Conservation (phyloP, 2,797 vertebrate species). For the Tauraco hartlaubi region DNA sequence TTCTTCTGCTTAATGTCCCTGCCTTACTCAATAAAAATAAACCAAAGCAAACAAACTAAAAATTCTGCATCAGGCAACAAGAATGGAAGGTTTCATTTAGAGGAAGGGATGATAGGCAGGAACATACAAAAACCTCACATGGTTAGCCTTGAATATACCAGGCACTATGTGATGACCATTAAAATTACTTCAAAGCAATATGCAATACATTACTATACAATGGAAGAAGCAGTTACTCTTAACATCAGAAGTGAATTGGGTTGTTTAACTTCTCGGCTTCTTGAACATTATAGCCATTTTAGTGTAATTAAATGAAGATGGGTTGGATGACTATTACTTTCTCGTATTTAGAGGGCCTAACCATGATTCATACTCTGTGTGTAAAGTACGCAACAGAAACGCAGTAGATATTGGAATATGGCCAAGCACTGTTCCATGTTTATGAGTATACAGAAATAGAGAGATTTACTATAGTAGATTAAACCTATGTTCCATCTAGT, state of each 20-base stretch:
- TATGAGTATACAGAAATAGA: not conserved
- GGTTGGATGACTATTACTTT: constrained; percentile 27
- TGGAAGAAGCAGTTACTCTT: not conserved
- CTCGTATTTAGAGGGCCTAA: constrained; percentile 13
- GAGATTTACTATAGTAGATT: not conserved
- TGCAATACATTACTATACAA: not conserved
- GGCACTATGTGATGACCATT: not conserved
- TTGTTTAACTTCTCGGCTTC: constrained; percentile 10
- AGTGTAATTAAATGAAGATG: constrained; percentile 32
- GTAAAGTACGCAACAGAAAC: not conserved
- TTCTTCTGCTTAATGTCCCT: not conserved
- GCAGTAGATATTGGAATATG: not conserved
- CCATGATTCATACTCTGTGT: constrained; percentile 4
- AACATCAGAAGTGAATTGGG: not conserved
- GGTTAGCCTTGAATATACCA: not conserved
- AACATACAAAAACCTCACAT: not conserved
- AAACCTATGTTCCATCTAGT: constrained; percentile 5
- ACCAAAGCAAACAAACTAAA: not conserved
- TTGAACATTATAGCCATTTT: constrained; percentile 38
- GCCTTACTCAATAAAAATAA: not conserved
- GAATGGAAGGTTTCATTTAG: not conserved
- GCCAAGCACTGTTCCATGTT: not conserved
- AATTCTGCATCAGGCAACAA: not conserved
- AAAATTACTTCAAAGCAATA: not conserved
- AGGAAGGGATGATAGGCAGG: not conserved